Conservation (phyloP, 2,797 vertebrate species). For the Neopelma chrysocephalum region DNA sequence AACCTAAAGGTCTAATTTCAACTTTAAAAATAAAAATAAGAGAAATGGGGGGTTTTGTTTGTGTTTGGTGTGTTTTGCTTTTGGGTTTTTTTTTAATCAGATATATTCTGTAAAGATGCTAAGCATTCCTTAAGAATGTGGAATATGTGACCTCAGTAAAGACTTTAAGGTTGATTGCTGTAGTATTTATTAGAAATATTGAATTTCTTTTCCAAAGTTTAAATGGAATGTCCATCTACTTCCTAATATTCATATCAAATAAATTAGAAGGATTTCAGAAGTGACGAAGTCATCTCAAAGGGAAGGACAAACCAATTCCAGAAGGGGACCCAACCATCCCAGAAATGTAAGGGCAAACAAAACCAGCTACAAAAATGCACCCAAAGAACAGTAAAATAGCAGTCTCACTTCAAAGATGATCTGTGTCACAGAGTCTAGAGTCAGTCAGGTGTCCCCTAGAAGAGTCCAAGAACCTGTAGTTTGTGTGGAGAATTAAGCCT, state of each 20-base stretch:
- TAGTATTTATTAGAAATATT: neutral
- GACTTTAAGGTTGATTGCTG: neutral
- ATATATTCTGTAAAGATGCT: neutral
- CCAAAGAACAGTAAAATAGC: neutral
- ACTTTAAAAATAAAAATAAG: neutral
- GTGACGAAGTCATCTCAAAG: neutral
- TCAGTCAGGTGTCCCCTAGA: neutral
- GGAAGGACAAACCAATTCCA: neutral
- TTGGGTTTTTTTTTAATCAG: neutral
- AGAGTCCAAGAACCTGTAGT: neutral
- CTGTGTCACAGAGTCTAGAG: neutral
- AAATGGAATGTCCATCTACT: neutral
- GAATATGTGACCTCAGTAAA: neutral
- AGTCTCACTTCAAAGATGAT: neutral
- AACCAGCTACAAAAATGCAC: accelerated
- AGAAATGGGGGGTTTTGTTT: neutral
- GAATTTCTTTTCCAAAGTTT: neutral
- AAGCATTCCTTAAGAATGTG: neutral
- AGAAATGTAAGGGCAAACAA: neutral
- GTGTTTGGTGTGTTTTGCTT: no score
- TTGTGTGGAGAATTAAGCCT: neutral
- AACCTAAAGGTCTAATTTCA: neutral
- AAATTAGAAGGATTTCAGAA: neutral
- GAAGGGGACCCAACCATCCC: neutral
- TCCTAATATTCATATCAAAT: neutral